Evolutionary conservation across 1,140 invertebrate genomes (phyloP).

Genomic region (Cherax destructor): DNA sequence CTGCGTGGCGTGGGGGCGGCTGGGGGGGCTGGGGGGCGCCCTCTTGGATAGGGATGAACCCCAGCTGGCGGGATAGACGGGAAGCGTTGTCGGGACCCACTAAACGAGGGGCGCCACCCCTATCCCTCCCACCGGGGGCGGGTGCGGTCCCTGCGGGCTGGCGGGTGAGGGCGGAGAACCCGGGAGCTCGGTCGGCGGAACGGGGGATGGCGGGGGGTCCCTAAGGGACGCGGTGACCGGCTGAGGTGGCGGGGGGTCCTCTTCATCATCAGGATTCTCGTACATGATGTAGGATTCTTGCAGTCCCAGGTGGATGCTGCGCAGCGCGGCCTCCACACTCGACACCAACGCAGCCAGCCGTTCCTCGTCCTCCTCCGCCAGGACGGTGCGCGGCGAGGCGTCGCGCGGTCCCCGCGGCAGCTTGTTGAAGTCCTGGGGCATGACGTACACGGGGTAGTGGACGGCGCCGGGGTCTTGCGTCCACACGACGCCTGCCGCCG

Average conservation of each 20-base stretch:
- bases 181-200: slow-evolving; percentile 51
- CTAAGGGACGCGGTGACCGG: slow-evolving; percentile 60
- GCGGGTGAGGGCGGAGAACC: slow-evolving; percentile 58
- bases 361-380: slow-evolving; percentile 49
- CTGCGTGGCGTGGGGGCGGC: slow-evolving; percentile 19
- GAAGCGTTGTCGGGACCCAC: slow-evolving; percentile 68
- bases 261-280: slow-evolving; percentile 61
- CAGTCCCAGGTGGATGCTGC: slow-evolving; percentile 60
- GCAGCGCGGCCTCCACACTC: slow-evolving; percentile 65
- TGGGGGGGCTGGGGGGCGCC: slow-evolving; percentile 63
- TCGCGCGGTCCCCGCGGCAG: slow-evolving; percentile 46
- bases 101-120: slow-evolving; percentile 39
- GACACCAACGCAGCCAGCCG: slow-evolving; percentile 53
- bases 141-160: slow-evolving; percentile 15
- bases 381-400: not conserved
- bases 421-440: slow-evolving; percentile 68
- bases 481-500: slow-evolving; percentile 26
- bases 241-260: slow-evolving; percentile 67
- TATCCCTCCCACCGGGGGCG: slow-evolving; percentile 8
- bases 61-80: slow-evolving; percentile 63
- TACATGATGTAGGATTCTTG: slow-evolving; percentile 71
- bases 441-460: slow-evolving; percentile 70
- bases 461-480: slow-evolving; percentile 65
- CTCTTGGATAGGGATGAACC: slow-evolving; percentile 70
- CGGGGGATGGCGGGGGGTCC: slow-evolving; percentile 69